These are phyloP conservation scores for Arizona elegans DNA, from an alignment of 2,113 vertebrate genomes.

Conservation along the genomic window DNA sequence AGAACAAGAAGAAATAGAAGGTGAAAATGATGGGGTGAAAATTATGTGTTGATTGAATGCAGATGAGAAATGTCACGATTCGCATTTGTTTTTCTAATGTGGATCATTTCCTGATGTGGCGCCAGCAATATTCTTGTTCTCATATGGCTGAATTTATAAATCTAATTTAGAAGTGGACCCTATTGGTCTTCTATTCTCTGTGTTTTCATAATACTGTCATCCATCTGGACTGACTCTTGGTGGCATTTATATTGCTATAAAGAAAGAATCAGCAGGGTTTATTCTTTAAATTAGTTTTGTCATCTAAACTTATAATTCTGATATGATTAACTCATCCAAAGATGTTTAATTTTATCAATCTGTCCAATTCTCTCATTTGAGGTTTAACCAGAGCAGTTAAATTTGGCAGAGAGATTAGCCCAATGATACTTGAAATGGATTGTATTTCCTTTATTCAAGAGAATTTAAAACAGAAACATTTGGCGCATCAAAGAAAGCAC, in stretches of 20 bases:
- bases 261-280: conserved; percentile 5
- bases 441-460: conserved; percentile 43
- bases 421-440: conserved; percentile 48
- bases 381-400: conserved; percentile 32
- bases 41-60: conserved; percentile 31
- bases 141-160: conserved; percentile 49
- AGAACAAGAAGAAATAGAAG: conserved; percentile 12
- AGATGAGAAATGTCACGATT: conserved; percentile 17
- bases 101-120: conserved; percentile 24
- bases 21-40: conserved; percentile 27
- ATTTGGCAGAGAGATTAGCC: conserved; percentile 44
- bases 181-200: conserved; percentile 40
- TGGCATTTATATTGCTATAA: conserved; percentile 34
- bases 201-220: conserved; percentile 44
- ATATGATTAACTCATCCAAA: conserved; percentile 36
- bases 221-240: conserved; percentile 32
- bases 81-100: neutral
- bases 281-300: conserved; percentile 53
- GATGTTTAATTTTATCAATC: conserved; percentile 48
- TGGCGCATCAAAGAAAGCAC: conserved; percentile 36
- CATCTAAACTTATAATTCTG: conserved; percentile 42
- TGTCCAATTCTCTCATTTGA: conserved; percentile 31
- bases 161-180: conserved; percentile 48
- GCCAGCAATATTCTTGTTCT: conserved; percentile 30
- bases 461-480: conserved; percentile 51